A percentile compares a stretch with the other conserved stretches of the same genome.
phyloP scores from a whole-genome alignment of 2,797 vertebrate genomes.

The Parotocinclus haroldoi region DNA sequence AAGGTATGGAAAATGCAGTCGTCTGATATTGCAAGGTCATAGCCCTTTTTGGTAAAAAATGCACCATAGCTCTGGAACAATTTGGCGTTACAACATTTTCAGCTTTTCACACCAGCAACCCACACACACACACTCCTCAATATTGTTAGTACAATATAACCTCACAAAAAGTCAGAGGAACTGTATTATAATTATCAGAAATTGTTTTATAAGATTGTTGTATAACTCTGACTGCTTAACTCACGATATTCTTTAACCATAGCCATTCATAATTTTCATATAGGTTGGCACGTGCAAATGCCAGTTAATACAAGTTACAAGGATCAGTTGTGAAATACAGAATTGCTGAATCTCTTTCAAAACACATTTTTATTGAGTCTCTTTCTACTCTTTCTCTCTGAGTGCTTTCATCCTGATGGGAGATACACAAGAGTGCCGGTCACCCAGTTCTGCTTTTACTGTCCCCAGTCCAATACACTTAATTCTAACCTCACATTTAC shows the following conservation, averaged over 20 bases:
- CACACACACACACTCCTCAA: slow-evolving; percentile 24
- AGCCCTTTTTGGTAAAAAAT: too few species aligned
- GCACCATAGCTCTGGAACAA: too few species aligned
- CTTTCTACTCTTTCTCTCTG: slow-evolving; percentile 1
- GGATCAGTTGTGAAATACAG: slow-evolving; percentile 6
- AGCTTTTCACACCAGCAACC: too few species aligned
- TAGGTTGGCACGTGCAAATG: neutral
- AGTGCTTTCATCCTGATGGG: slow-evolving; percentile 29
- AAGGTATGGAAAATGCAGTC: too few species aligned
- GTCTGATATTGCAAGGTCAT: too few species aligned
- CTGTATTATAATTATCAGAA: neutral
- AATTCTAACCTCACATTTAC: too few species aligned
- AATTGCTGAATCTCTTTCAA: slow-evolving; percentile 22
- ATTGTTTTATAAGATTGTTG: neutral
- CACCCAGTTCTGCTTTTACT: too few species aligned
- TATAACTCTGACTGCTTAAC: neutral
- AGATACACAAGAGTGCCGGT: slow-evolving; percentile 8
- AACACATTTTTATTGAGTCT: slow-evolving; percentile 13
- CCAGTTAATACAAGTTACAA: slow-evolving; percentile 7
- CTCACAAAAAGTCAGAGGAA: neutral
- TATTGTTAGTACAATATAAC: slow-evolving; percentile 27
- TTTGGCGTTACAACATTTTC: too few species aligned
- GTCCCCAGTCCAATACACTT: too few species aligned
- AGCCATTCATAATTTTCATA: neutral
- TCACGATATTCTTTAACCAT: neutral